These are phyloP conservation scores for Agrenia bidenticulata DNA, from an alignment of 2,888 invertebrate genomes.

Conservation along the genomic window DNA sequence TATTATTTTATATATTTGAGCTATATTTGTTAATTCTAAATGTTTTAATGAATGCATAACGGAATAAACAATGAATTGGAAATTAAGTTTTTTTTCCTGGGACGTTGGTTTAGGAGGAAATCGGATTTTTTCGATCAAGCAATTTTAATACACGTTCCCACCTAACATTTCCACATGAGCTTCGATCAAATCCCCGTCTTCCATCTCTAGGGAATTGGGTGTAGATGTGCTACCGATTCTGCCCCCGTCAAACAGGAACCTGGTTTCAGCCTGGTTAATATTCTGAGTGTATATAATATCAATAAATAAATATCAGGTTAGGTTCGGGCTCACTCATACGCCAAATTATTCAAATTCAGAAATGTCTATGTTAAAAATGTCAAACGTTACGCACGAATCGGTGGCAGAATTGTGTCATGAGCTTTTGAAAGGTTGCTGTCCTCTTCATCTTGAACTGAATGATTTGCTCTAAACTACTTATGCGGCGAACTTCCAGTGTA, in stretches of 20 bases:
- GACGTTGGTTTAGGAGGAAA: too few species aligned
- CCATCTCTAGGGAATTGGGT: neutral
- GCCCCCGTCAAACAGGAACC: constrained; percentile 2
- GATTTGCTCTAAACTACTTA: neutral
- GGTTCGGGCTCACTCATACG: too few species aligned
- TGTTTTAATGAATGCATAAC: too few species aligned
- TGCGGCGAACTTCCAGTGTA: too few species aligned
- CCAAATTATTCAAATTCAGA: too few species aligned
- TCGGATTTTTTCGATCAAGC: too few species aligned
- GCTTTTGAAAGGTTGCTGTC: neutral
- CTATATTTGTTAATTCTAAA: too few species aligned
- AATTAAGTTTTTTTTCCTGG: too few species aligned
- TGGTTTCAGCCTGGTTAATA: neutral
- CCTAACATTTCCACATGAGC: neutral
- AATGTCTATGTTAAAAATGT: neutral
- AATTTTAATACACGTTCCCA: neutral
- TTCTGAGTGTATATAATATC: too few species aligned
- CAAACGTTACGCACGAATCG: neutral
- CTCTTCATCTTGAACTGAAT: neutral
- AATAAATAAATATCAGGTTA: too few species aligned
- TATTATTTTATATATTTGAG: too few species aligned
- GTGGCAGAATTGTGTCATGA: neutral
- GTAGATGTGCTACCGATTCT: neutral
- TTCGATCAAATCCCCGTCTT: constrained; percentile 2
- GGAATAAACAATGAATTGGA: too few species aligned